Conservation (phyloP, 1,140 invertebrate species). For the Anthonomus grandis region DNA sequence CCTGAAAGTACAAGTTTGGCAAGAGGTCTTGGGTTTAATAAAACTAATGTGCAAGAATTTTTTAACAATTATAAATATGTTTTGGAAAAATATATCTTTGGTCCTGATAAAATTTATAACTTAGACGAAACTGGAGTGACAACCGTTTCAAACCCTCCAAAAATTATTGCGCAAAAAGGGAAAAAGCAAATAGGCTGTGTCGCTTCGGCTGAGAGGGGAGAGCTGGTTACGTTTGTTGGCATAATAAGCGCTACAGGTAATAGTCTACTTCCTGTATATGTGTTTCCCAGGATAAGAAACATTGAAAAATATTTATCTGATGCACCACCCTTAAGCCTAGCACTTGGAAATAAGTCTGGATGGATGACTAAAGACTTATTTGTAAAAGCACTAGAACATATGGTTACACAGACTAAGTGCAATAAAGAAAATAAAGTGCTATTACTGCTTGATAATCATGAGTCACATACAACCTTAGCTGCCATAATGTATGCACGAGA, state of each 20-base stretch:
- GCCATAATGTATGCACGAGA: conserved; percentile 15
- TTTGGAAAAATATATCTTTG: background rate
- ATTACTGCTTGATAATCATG: conserved; percentile 44
- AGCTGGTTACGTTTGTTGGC: conserved; percentile 42
- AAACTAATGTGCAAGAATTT: conserved; percentile 42
- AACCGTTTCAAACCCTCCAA: conserved; percentile 41
- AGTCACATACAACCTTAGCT: conserved; percentile 21
- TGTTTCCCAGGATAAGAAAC: conserved; percentile 35
- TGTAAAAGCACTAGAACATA: conserved; percentile 45
- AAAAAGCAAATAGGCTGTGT: conserved; percentile 45
- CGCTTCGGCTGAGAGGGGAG: conserved; percentile 44
- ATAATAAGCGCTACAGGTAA: conserved; percentile 42
- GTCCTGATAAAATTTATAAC: conserved; percentile 40
- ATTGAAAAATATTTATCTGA: conserved; percentile 28
- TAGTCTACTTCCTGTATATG: conserved; percentile 39
- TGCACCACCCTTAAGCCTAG: conserved; percentile 44
- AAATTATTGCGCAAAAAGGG: conserved; percentile 24
- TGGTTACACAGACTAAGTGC: conserved; percentile 40
- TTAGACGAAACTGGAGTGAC: conserved; percentile 49
- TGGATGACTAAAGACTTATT: conserved; percentile 39
- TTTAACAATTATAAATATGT: conserved; percentile 39
- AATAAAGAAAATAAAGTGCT: conserved; percentile 36
- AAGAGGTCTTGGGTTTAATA: conserved; percentile 48
- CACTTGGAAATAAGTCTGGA: conserved; percentile 39
- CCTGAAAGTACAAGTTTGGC: conserved; percentile 41